phyloP scores from a whole-genome alignment of 2,797 vertebrate species.

The Muraenolepis orangiensis region DNA sequence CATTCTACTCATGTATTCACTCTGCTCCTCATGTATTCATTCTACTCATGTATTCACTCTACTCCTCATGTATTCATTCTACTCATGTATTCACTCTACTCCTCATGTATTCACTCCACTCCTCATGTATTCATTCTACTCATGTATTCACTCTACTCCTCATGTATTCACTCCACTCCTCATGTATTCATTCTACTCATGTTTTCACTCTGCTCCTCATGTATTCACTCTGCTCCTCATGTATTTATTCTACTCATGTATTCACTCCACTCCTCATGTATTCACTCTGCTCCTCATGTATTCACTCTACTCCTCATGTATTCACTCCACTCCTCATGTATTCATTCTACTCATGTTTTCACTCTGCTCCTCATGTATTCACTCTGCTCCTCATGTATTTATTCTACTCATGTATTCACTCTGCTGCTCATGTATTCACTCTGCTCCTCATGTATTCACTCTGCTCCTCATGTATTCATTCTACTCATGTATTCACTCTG shows the following conservation, averaged over 20 bases:
- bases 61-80: neutral
- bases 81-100: too few species aligned
- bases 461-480: neutral
- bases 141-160: too few species aligned
- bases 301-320: neutral
- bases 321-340: too few species aligned
- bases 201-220: too few species aligned
- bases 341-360: neutral
- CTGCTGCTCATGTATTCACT: neutral
- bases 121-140: neutral
- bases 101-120: neutral
- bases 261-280: neutral
- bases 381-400: neutral
- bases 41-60: neutral
- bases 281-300: neutral
- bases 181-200: neutral
- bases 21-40: neutral
- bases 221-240: neutral
- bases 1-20: neutral
- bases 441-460: neutral
- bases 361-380: neutral
- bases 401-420: neutral
- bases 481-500: neutral
- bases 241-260: neutral
- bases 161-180: neutral